Base-by-base conservation (phyloP, 2,888 invertebrate genomes). In the Embidobia sp. region DNA sequence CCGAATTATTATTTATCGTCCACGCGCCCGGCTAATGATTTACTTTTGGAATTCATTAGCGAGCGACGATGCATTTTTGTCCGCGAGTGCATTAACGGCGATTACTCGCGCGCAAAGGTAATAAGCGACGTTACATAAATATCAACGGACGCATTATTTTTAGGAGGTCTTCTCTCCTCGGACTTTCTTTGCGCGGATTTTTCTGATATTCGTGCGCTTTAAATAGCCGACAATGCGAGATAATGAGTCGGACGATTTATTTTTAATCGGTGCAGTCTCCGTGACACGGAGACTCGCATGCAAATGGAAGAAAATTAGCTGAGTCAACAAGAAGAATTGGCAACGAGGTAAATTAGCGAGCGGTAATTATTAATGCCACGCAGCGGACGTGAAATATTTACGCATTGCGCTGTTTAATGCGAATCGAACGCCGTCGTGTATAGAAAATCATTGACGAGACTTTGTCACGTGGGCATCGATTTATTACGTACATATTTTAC, bases 241-340 rank as follows among this genome's bases (percentile, higher is more conserved):
- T 51, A 42, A 59, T 51, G 51, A 61, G 31, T 26, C 18, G 15
- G 40, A 59, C 44, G 18, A 61, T 59, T 61, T 49, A 69, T 59
- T 40, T 69, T 69, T 57, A 59, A 69, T 57, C 57, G 4, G 33
- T 6, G 33, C 15, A 27, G 26, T 19, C 11, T 42, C 64, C 10
- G 44, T 53, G 53, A 16, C 35, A 44, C 33, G 29, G 35, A 42
- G 42, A 1, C 4, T 40, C 22, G 19, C 15, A 35, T 10, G 22
- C 11, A 49, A 40, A 51, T 42, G 29, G 7, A 49, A 37, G 33
- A 31, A 63, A 66, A 51, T 35, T 44, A 44, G 40, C 26, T 22
- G 33, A 53, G 29, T 29, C n/a, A 29, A 13, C 19, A 42, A 22
- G 4, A 37, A 42, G 55, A 55, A 67, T 15, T 13, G 51, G 1